A percentile compares a stretch with the other conserved stretches of the same genome.
These are phyloP conservation scores for Dicrurus megarhynchus DNA, from an alignment of 2,113 vertebrate species.

Conservation along the genomic window DNA sequence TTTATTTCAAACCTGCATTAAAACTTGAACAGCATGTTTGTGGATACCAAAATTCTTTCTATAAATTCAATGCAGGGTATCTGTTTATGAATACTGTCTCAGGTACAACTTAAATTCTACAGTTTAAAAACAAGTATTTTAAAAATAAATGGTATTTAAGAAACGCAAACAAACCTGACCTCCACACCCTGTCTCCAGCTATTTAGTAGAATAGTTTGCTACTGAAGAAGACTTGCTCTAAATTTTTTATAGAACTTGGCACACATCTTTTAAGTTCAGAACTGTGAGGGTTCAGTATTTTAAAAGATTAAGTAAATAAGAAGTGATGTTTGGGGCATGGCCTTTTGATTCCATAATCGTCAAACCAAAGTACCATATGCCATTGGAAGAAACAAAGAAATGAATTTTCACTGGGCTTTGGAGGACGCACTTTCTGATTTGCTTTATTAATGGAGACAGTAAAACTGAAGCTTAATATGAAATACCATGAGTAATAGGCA, in stretches of 20 bases:
- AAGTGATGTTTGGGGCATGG: not conserved
- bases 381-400: not conserved
- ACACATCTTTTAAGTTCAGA: not conserved
- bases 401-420: constrained; percentile 20
- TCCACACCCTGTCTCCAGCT: not conserved
- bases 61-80: not conserved
- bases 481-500: constrained; percentile 35
- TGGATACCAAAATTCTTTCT: not conserved
- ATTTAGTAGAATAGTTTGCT: not conserved
- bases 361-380: not conserved
- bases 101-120: not conserved
- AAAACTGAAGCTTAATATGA: constrained; percentile 18
- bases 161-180: not conserved
- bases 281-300: not conserved
- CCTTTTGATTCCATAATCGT: not conserved
- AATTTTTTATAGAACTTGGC: not conserved
- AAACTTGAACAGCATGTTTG: not conserved
- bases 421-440: not conserved
- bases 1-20: not conserved
- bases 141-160: not conserved
- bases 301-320: not conserved
- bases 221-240: not conserved
- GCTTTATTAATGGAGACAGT: constrained; percentile 11
- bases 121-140: not conserved
- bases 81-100: not conserved